Conservation (phyloP, 2,888 invertebrate species). For the Spodoptera picta region DNA sequence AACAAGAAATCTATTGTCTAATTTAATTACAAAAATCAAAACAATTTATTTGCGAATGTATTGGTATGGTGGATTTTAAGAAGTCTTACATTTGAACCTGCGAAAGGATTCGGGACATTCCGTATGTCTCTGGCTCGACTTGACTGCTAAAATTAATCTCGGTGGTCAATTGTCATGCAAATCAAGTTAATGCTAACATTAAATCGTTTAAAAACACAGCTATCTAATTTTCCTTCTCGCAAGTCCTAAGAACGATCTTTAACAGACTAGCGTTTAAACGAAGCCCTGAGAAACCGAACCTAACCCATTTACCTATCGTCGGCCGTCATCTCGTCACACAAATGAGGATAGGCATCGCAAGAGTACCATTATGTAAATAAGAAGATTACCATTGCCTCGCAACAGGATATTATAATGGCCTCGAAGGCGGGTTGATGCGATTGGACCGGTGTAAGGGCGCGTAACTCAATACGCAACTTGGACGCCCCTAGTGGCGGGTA, state of each 20-base stretch:
- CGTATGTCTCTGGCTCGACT: too few relatives aligned
- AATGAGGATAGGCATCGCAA: slow-evolving; percentile 59
- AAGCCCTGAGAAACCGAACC: slow-evolving; percentile 2
- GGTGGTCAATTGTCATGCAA: too few relatives aligned
- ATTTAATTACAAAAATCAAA: too few relatives aligned
- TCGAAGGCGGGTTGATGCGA: slow-evolving; percentile 72
- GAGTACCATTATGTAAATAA: slow-evolving; percentile 80
- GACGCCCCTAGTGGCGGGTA: slow-evolving; percentile 72
- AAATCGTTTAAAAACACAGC: too few relatives aligned
- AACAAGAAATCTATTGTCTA: too few relatives aligned
- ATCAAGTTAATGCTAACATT: too few relatives aligned
- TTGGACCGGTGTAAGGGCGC: slow-evolving; percentile 76
- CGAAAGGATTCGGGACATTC: too few relatives aligned
- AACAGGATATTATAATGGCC: slow-evolving; percentile 79
- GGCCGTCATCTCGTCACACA: slow-evolving; percentile 42
- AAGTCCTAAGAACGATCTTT: neutral
- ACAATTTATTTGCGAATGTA: too few relatives aligned
- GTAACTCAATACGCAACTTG: slow-evolving; percentile 87
- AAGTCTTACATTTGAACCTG: too few relatives aligned
- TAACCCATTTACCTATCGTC: slow-evolving; percentile 30
- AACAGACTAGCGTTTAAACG: neutral
- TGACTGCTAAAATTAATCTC: too few relatives aligned
- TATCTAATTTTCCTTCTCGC: too few relatives aligned
- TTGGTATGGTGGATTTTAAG: too few relatives aligned
- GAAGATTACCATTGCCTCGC: slow-evolving; percentile 76